Conservation (phyloP, 2,797 vertebrate genomes). For the Gymnothorax javanicus region DNA sequence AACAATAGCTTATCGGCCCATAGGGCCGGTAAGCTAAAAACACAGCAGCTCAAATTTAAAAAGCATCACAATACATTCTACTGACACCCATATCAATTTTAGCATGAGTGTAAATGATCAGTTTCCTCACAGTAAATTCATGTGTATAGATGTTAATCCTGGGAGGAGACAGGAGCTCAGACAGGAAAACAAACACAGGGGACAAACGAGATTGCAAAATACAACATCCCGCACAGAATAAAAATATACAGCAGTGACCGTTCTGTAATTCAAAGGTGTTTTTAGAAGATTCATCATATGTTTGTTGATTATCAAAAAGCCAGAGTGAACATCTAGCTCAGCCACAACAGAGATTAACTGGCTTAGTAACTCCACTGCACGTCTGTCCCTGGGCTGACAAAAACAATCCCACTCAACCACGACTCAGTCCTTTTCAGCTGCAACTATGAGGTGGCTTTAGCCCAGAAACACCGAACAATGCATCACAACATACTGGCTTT, state of each 20-base stretch:
- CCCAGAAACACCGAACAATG: neutral
- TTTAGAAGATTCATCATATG: conserved; percentile 18
- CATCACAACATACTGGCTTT: neutral
- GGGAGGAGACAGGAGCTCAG: conserved; percentile 4
- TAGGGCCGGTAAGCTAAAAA: too few species aligned
- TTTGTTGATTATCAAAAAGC: neutral
- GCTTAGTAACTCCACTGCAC: neutral
- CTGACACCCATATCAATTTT: neutral
- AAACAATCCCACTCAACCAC: neutral
- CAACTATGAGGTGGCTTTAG: neutral
- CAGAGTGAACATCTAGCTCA: too few species aligned
- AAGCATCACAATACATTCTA: neutral
- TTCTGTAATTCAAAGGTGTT: conserved; percentile 1
- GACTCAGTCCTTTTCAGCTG: neutral
- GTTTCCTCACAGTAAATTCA: neutral
- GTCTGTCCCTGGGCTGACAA: neutral
- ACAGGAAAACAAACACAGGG: conserved; percentile 36
- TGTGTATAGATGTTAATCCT: neutral
- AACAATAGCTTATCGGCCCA: too few species aligned
- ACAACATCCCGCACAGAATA: neutral
- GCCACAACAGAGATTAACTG: neutral
- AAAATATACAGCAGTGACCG: conserved; percentile 49
- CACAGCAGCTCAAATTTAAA: neutral
- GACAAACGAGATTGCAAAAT: neutral
- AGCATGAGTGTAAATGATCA: neutral